phyloP scores from a whole-genome alignment of 2,888 invertebrate genomes.

The Epiblema foenella region DNA sequence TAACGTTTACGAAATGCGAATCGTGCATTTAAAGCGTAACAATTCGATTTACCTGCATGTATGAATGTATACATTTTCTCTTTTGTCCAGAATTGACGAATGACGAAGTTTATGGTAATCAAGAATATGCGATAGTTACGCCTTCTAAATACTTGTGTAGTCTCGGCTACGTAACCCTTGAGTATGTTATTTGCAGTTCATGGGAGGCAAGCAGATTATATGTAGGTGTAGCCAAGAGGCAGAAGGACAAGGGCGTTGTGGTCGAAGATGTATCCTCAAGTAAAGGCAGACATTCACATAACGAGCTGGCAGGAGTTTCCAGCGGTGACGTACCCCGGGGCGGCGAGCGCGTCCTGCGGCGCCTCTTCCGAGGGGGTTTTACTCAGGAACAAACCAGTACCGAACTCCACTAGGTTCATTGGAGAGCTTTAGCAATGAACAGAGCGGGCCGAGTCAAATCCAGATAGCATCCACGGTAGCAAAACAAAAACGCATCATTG shows the following conservation, averaged over 20 bases:
- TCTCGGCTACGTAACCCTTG: slow-evolving; percentile 29
- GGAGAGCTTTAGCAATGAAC: slow-evolving; percentile 89
- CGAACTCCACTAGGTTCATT: slow-evolving; percentile 98
- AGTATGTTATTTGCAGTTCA: slow-evolving; percentile 3
- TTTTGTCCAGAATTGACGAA: not conserved
- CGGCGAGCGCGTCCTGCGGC: slow-evolving; percentile 87
- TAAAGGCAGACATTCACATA: slow-evolving; percentile 65
- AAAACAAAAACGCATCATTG: slow-evolving; percentile 74
- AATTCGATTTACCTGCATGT: not conserved
- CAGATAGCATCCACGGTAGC: slow-evolving; percentile 81
- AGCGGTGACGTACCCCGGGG: slow-evolving; percentile 85
- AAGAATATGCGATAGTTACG: not conserved
- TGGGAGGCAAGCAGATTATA: slow-evolving; percentile 10
- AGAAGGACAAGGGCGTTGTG: slow-evolving; percentile 50
- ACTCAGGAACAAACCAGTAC: slow-evolving; percentile 96
- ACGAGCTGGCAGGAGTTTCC: slow-evolving; percentile 67
- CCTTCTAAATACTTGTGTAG: not conserved
- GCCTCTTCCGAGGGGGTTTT: slow-evolving; percentile 97
- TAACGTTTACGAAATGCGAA: not conserved
- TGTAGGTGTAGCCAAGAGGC: slow-evolving; percentile 37
- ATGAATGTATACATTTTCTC: not conserved
- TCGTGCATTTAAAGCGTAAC: not conserved
- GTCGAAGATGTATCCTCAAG: slow-evolving; percentile 56
- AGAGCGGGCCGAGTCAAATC: slow-evolving; percentile 59
- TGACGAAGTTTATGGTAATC: not conserved